Percentiles rank a stretch among this genome's conserved stretches.
These are phyloP conservation scores for Trichosurus vulpecula DNA, from an alignment of 2,797 vertebrate species.

Conservation along the genomic window DNA sequence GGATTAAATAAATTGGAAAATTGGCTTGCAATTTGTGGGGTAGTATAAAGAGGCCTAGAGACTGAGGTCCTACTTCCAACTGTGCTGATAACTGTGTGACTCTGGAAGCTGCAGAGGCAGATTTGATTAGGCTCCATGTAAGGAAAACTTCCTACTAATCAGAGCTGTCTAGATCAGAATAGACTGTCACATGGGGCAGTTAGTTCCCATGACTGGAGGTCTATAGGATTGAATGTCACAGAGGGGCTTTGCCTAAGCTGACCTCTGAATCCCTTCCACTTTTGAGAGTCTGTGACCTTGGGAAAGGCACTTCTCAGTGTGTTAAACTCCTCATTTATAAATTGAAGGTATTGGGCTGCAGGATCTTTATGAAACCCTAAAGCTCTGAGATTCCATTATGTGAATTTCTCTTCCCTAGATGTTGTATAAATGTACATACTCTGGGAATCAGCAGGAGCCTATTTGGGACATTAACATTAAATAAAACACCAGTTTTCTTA, in stretches of 20 bases:
- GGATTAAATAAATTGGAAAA: neutral
- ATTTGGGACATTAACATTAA: neutral
- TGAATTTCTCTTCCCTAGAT: neutral
- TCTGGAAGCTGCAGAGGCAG: neutral
- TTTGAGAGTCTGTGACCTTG: neutral
- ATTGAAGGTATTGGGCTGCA: neutral
- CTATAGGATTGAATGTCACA: neutral
- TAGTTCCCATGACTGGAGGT: neutral
- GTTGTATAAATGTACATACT: neutral
- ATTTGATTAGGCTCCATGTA: neutral
- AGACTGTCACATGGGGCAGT: neutral
- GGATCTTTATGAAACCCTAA: neutral
- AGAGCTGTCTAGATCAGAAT: neutral
- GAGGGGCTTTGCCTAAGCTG: neutral
- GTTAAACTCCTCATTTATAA: neutral
- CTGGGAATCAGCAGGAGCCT: neutral
- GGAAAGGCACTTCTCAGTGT: neutral
- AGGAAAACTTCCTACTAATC: neutral
- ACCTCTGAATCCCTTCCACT: neutral
- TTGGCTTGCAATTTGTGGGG: neutral
- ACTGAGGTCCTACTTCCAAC: neutral
- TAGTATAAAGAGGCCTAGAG: neutral
- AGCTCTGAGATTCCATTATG: neutral
- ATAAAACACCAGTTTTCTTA: neutral
- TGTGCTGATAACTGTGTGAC: neutral